Evolutionary conservation across 2,888 invertebrate species (phyloP).

Genomic region (Parthenolecanium corni): DNA sequence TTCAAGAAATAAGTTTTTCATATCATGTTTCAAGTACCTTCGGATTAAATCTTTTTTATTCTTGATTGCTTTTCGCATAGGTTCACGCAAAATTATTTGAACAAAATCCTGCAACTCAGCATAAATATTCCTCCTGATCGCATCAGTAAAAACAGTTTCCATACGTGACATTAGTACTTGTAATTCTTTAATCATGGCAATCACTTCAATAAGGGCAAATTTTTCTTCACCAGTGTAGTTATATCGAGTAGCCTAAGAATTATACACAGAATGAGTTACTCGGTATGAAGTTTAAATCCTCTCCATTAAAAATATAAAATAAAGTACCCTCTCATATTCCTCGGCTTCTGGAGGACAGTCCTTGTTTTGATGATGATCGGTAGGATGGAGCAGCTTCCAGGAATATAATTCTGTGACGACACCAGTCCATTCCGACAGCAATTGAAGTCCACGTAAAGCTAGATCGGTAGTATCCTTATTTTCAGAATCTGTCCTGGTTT

Average conservation of each 20-base stretch:
- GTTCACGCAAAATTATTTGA: conserved; percentile 76
- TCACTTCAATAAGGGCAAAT: conserved; percentile 93
- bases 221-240: conserved; percentile 97
- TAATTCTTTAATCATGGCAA: conserved; percentile 97
- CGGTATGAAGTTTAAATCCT: background rate
- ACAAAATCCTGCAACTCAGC: conserved; percentile 95
- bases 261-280: background rate
- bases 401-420: conserved; percentile 93
- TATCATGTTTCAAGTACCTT: conserved; percentile 43
- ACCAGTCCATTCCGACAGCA: conserved; percentile 92
- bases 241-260: conserved; percentile 74
- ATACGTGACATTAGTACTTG: conserved; percentile 93
- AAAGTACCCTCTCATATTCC: conserved; percentile 82
- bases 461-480: conserved; percentile 84
- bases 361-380: conserved; percentile 89
- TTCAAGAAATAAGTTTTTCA: too few species aligned
- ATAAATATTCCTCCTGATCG: conserved; percentile 83
- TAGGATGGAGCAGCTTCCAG: conserved; percentile 96
- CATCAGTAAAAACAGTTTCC: conserved; percentile 91
- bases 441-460: conserved; percentile 79
- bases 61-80: conserved; percentile 88
- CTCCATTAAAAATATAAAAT: background rate
- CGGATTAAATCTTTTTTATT: conserved; percentile 93
- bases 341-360: conserved; percentile 93
- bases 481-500: conserved; percentile 80